Conservation (phyloP, 2,888 invertebrate genomes). For the Pharmacophagus antenor region DNA sequence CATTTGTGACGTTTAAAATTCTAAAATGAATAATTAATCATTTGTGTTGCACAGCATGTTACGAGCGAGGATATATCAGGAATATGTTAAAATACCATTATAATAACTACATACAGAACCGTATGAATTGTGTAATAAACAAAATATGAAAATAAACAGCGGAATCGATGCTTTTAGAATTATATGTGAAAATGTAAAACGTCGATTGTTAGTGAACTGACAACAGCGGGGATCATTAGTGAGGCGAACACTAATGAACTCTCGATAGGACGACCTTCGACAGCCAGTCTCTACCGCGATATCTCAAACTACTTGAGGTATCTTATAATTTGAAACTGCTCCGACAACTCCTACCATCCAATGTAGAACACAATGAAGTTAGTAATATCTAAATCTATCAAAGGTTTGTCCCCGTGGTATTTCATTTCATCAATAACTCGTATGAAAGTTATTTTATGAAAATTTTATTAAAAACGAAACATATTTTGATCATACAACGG, state of each 20-base stretch:
- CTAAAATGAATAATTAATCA: background rate
- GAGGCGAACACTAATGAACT: constrained; percentile 70
- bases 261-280: constrained; percentile 49
- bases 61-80: background rate
- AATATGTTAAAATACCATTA: background rate
- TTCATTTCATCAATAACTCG: background rate
- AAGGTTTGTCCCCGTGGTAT: background rate
- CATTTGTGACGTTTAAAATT: background rate
- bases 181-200: constrained; percentile 18
- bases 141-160: background rate
- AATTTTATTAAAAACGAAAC: constrained; percentile 14
- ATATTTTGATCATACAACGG: constrained; percentile 20
- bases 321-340: constrained; percentile 16
- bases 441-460: background rate
- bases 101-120: too few relatives aligned
- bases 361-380: background rate
- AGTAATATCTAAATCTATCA: background rate
- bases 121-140: background rate
- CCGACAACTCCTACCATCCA: background rate
- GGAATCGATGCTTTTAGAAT: constrained; percentile 3
- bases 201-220: constrained; percentile 17
- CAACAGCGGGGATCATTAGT: constrained; percentile 61
- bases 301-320: constrained; percentile 33
- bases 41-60: background rate
- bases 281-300: constrained; percentile 40